These are phyloP conservation scores for Entomobrya proxima DNA, from an alignment of 2,888 invertebrate species.

Conservation along the genomic window DNA sequence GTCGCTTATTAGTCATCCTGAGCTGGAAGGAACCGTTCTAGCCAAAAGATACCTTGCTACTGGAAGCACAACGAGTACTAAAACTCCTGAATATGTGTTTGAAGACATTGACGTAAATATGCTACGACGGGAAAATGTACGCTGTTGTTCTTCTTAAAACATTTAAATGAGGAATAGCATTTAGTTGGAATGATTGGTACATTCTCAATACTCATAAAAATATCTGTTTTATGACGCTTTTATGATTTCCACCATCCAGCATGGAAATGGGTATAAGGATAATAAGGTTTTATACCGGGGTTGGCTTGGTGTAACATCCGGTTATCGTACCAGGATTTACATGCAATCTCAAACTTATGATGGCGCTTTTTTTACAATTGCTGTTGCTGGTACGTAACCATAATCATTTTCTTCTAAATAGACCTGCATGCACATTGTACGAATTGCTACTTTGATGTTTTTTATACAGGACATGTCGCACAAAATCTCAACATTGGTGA, in stretches of 20 bases:
- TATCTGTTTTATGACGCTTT: background rate
- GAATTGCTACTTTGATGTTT: background rate
- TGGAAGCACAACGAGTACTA: background rate
- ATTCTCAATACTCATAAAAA: background rate
- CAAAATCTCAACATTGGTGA: slow-evolving; percentile 20
- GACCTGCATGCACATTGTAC: no score
- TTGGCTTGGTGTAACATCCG: slow-evolving; percentile 58
- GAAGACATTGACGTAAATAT: slow-evolving; percentile 33
- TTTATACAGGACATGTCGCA: background rate
- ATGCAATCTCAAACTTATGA: slow-evolving; percentile 44
- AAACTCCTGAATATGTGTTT: slow-evolving; percentile 31
- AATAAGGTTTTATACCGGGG: slow-evolving; percentile 51
- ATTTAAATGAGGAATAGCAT: background rate
- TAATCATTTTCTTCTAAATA: background rate
- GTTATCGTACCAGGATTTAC: slow-evolving; percentile 27
- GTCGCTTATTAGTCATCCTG: background rate
- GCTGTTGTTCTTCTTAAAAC: background rate
- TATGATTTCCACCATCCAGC: no score
- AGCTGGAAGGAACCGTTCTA: slow-evolving; percentile 34
- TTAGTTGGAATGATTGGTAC: background rate
- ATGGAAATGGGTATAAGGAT: slow-evolving; percentile 27
- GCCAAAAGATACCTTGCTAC: slow-evolving; percentile 49
- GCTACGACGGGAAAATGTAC: slow-evolving; percentile 9
- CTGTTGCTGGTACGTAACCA: background rate
- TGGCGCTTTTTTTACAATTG: background rate